Evolutionary conservation across 2,113 vertebrate species (phyloP).

Genomic region (Charina bottae): DNA sequence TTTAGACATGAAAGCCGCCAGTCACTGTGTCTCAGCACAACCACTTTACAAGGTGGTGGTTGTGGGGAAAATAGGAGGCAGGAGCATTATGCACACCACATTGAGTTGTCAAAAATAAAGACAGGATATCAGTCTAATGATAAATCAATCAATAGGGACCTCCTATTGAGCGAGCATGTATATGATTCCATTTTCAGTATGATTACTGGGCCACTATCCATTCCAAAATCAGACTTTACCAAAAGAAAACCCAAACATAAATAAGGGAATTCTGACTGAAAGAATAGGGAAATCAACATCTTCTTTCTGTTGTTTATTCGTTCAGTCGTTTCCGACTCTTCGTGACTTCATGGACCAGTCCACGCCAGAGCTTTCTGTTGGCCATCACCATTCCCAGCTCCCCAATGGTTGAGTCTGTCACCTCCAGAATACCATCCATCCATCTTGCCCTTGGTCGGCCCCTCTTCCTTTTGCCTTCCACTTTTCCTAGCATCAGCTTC

Average conservation of each 20-base stretch:
- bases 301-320: no score
- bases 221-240: neutral
- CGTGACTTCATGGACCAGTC: no score
- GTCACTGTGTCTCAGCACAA: neutral
- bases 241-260: no score
- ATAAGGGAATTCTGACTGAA: neutral
- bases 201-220: no score
- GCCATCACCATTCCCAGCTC: no score
- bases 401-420: no score
- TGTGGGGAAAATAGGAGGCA: neutral
- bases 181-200: neutral
- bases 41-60: neutral
- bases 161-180: neutral
- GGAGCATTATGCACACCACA: neutral
- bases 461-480: no score
- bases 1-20: neutral
- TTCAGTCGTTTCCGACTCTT: no score
- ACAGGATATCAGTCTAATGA: neutral
- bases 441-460: no score
- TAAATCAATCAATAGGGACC: neutral
- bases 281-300: neutral
- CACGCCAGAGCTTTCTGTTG: no score
- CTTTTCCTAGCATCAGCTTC: no score
- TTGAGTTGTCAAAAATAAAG: neutral
- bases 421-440: no score